A percentile compares a stretch with the other conserved stretches of the same genome.
Evolutionary conservation across 2,113 vertebrate species (phyloP).

Genomic region (Peromyscus maniculatus): DNA sequence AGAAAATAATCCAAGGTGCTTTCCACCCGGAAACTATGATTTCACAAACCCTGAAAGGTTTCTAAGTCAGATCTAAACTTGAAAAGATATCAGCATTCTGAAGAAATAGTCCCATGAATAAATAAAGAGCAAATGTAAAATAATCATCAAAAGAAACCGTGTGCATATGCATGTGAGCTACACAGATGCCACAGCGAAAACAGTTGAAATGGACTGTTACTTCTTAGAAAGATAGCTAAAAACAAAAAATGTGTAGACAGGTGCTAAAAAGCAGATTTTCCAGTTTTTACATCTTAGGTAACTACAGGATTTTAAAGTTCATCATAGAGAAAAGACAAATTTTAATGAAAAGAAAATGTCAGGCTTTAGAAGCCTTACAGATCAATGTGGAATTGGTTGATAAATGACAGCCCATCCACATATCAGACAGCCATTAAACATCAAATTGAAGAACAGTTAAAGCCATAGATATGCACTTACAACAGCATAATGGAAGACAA

Average conservation of each 20-base stretch:
- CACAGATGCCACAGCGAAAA: background rate
- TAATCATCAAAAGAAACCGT: constrained; percentile 65
- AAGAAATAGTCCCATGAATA: constrained; percentile 69
- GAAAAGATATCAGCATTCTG: constrained; percentile 63
- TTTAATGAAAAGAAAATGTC: constrained; percentile 55
- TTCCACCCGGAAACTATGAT: constrained; percentile 68
- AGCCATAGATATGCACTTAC: background rate
- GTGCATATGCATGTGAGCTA: background rate
- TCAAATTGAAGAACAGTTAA: background rate
- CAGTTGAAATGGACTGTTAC: background rate
- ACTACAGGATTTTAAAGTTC: constrained; percentile 13
- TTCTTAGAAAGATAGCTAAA: background rate
- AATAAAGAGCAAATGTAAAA: constrained; percentile 66
- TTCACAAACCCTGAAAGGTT: constrained; percentile 67
- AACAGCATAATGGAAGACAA: background rate
- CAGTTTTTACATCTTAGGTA: constrained; percentile 12
- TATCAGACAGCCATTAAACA: constrained; percentile 18
- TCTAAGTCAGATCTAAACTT: constrained; percentile 76
- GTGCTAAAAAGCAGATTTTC: constrained; percentile 37
- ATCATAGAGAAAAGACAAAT: constrained; percentile 2
- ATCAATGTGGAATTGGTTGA: constrained; percentile 35
- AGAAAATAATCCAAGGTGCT: constrained; percentile 65
- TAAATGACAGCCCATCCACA: background rate
- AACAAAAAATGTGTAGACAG: background rate
- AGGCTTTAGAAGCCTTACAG: constrained; percentile 20